Conservation (phyloP, 1,140 invertebrate genomes). For the Cryptotermes secundus region DNA sequence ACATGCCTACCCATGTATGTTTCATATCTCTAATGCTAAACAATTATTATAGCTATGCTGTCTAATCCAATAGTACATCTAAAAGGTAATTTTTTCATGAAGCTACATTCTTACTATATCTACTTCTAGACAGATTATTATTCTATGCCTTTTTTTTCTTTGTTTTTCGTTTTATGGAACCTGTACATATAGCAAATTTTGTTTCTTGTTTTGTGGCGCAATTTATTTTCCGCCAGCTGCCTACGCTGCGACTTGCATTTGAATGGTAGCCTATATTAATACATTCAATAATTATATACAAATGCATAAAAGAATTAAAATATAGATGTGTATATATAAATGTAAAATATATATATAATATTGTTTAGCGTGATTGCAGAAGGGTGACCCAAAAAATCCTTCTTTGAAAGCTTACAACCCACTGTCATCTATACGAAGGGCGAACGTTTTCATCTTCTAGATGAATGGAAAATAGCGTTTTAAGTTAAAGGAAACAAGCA, state of each 20-base stretch:
- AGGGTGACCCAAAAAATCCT: constrained; percentile 17
- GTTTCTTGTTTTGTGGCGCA: background rate
- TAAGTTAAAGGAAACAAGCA: background rate
- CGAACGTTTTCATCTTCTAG: background rate
- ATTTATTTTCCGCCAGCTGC: background rate
- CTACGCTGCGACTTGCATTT: background rate
- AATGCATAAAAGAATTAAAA: constrained; percentile 34
- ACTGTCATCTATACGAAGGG: background rate
- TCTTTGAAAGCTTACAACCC: constrained; percentile 17
- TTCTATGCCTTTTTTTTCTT: background rate
- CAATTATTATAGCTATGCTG: background rate
- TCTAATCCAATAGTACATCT: constrained; percentile 12
- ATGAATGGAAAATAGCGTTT: background rate
- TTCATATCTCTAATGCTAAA: constrained; percentile 14
- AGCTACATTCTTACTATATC: constrained; percentile 1
- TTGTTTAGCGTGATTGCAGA: constrained; percentile 27
- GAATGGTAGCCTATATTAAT: constrained; percentile 21
- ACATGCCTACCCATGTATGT: constrained; percentile 1
- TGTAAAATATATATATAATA: constrained; percentile 31
- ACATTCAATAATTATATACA: constrained; percentile 34
- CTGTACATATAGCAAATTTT: constrained; percentile 6
- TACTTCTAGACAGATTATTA: background rate
- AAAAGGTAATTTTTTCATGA: constrained; percentile 18
- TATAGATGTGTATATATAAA: constrained; percentile 33
- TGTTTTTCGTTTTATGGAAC: background rate